Conservation (phyloP, 2,113 vertebrate species). For the Scatophagus argus region DNA sequence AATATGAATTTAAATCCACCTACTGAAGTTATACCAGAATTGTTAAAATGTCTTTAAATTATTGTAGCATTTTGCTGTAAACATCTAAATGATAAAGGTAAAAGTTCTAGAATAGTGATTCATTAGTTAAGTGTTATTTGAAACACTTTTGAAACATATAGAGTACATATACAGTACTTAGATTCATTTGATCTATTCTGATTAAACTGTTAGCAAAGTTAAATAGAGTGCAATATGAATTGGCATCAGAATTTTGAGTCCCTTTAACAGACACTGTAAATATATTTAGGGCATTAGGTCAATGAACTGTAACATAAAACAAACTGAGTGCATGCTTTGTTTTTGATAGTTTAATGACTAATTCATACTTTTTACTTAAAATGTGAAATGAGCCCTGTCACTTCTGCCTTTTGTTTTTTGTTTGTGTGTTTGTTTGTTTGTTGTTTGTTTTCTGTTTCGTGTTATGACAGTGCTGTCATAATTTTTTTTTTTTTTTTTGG, state of each 20-base stretch:
- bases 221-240: conserved; percentile 96
- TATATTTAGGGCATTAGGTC: conserved; percentile 91
- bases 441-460: conserved; percentile 51
- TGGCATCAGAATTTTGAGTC: conserved; percentile 96
- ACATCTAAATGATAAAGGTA: conserved; percentile 94
- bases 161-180: conserved; percentile 37
- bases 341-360: conserved; percentile 86
- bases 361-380: conserved; percentile 83
- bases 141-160: conserved; percentile 67
- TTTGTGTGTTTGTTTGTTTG: conserved; percentile 51
- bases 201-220: conserved; percentile 92
- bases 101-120: conserved; percentile 76
- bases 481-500: conserved; percentile 48
- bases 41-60: conserved; percentile 95
- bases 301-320: conserved; percentile 87
- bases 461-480: conserved; percentile 85
- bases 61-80: conserved; percentile 88
- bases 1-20: conserved; percentile 94
- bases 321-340: conserved; percentile 97
- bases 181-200: conserved; percentile 65
- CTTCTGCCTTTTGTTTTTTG: conserved; percentile 34
- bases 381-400: conserved; percentile 77
- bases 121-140: conserved; percentile 66
- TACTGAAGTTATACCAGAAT: conserved; percentile 90
- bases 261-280: conserved; percentile 98